Evolutionary conservation across 2,113 vertebrate genomes (phyloP), one percentile per base, ranked within the genome.

Genomic region (Tupaia tana): DNA sequence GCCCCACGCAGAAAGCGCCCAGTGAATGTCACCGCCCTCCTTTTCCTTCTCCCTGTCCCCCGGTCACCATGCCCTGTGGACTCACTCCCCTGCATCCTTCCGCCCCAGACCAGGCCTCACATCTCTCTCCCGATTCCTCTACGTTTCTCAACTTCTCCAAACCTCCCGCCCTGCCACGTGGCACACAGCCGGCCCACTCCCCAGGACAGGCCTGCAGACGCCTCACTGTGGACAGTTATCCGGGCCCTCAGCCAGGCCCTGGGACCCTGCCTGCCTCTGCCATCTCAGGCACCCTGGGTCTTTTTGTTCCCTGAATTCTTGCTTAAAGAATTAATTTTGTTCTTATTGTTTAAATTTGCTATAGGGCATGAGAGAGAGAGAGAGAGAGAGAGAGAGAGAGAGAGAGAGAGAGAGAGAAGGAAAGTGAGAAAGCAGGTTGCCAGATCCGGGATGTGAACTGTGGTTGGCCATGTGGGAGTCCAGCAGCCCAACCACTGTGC

Each of bases 151-250:
- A 12, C 13, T 14, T n/a, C 71, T 43, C 6, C 6, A 43, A 9
- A 3, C 9, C 22, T 54, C 67, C 11, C 6, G 2, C 8, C 0
- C 6, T 24, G n/a, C 34, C 27, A 14, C 27, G 3, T 20, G 0
- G 52, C 16, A 52, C 18, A 27, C 29, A 11, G 9, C 9, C 54
- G 69, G 27, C 52, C 56, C 22, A 25, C 11, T 15, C 18, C 19
- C 8, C 56, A 24, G 34, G 22, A 15, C 20, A 43, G 66, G 19
- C 22, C 73, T 90, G 7, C 58, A 54, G 29, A 64, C 22, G 31
- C 59, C 52, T 31, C 66, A 54, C 24, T 43, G 29, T 1, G 0
- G 14, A 79, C 9, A 16, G 9, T 4, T 16, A 11, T 69, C 63
- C 52, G 56, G 52, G 74, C 2, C 61, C 58, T 85, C 10, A n/a